A percentile compares a stretch with the other conserved stretches of the same genome.
phyloP scores from a whole-genome alignment of 2,888 invertebrate genomes.

The Mythimna loreyi region DNA sequence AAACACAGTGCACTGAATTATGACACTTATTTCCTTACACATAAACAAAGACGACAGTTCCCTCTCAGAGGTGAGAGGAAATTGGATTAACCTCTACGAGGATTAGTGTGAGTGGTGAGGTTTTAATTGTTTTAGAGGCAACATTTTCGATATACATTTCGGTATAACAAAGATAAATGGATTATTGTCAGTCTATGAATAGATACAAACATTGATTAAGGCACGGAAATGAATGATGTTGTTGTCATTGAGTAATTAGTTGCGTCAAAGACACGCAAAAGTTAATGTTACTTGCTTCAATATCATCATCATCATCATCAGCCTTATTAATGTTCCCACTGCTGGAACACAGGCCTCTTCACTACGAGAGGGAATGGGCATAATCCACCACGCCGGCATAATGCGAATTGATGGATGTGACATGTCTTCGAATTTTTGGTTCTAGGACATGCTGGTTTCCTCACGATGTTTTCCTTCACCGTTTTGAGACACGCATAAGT shows the following conservation, averaged over 20 bases:
- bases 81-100: constrained; percentile 35
- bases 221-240: not conserved
- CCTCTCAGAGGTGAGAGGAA: constrained; percentile 58
- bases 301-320: too few relatives aligned
- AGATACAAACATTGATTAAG: not conserved
- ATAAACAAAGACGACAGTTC: constrained; percentile 67
- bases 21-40: constrained; percentile 62
- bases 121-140: constrained; percentile 30
- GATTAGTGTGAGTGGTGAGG: constrained; percentile 8
- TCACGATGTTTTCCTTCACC: too few relatives aligned
- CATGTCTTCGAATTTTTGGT: too few relatives aligned
- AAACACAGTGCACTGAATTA: constrained; percentile 67
- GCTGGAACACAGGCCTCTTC: too few relatives aligned
- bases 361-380: too few relatives aligned
- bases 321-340: too few relatives aligned
- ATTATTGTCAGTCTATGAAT: constrained; percentile 9
- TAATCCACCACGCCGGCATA: too few relatives aligned
- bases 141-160: not conserved
- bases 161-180: not conserved
- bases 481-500: too few relatives aligned
- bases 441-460: too few relatives aligned
- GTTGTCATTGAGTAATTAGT: not conserved
- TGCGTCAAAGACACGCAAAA: not conserved
- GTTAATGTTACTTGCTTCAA: not conserved
- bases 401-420: too few relatives aligned